Base-by-base conservation (phyloP, 2,888 invertebrate genomes). In the Meiosimyza decipiens region DNA sequence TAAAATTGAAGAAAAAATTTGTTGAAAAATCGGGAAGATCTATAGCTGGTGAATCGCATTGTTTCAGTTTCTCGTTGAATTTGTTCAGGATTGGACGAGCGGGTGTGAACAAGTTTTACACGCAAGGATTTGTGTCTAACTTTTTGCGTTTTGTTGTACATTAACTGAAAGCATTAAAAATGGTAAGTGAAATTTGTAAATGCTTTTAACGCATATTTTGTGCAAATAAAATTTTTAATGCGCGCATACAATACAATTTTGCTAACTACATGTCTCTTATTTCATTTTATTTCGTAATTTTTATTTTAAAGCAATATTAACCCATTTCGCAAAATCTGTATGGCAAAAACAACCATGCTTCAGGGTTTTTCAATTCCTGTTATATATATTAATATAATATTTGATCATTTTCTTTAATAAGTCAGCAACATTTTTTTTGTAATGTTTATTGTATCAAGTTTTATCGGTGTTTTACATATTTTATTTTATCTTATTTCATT, bases 21-120 rank as follows among this genome's bases (percentile, higher is more conserved):
- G 11, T 16, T 16, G 18, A 65, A 9, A 40, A 40, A 40, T 40
- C 40, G 40, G 9, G 40, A 40, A 40, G 40, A 6, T 40, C 9
- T 40, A 28, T 28, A 28, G 40, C 9, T 7, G 9, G 16, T 63
- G 50, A 18, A 49, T 62, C 13, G 16, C 49, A 50, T 64, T 64
- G 12, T 50, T 33, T 70, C 40, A 70, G 63, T 70, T 63, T n/a
- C 16, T 63, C 47, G 52, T 63, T n/a, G 70, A 52, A 62, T 52
- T 54, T 63, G 54, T 47, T 15, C 12, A 47, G 54, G 51, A 62
- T 6, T 60, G 47, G 51, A 18, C 62, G 40, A 7, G 40, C 68
- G 50, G 22, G 16, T 51, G 40, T 28, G 47, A 22, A 51, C 9
- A 40, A 40, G 9, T 40, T 40, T 40, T 7, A 50, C 9, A 18